Evolutionary conservation across 1,140 invertebrate genomes (phyloP).

Genomic region (Ephestia elutella): DNA sequence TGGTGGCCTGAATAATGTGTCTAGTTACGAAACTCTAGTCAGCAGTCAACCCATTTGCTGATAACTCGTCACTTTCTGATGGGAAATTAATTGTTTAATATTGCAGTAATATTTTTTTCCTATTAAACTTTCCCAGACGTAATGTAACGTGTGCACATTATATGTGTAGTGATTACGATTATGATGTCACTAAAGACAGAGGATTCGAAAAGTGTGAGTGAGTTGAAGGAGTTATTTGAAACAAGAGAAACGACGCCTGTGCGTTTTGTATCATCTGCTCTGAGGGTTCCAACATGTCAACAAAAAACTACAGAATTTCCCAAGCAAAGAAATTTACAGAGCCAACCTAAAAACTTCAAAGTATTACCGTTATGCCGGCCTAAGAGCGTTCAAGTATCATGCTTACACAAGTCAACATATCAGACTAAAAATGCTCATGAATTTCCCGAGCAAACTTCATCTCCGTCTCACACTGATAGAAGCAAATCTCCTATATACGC

Average conservation of each 20-base stretch:
- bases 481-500: neutral
- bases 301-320: no score
- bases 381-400: neutral
- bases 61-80: neutral
- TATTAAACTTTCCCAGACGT: neutral
- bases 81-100: neutral
- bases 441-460: neutral
- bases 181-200: slow-evolving; percentile 1
- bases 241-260: neutral
- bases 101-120: neutral
- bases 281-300: no score
- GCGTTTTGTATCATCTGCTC: neutral
- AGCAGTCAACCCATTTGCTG: neutral
- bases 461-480: neutral
- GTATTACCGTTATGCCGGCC: no score
- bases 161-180: neutral
- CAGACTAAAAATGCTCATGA: neutral
- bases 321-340: no score
- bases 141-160: neutral
- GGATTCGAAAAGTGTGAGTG: slow-evolving; percentile 4
- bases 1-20: slow-evolving; percentile 13
- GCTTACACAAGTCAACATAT: neutral
- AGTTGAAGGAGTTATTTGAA: slow-evolving; percentile 5
- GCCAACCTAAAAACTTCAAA: no score
- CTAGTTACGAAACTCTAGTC: slow-evolving; percentile 12